Base-by-base conservation (phyloP, 2,797 vertebrate species). In the Gymnoscopelus microlampas region DNA sequence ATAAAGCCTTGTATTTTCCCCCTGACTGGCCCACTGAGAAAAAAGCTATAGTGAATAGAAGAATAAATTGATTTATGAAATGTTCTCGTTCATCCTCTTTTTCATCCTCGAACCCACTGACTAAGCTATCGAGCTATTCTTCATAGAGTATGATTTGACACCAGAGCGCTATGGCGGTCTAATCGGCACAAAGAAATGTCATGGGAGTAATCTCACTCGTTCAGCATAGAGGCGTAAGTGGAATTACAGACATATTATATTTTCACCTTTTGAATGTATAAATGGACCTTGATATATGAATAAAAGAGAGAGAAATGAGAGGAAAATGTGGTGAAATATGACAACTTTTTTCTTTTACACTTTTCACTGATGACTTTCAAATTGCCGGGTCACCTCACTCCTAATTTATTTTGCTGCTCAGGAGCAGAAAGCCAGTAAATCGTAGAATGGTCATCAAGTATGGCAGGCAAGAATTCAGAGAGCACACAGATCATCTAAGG, bases 1-100 rank as follows among this genome's bases (percentile, higher is more conserved):
- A 91, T 85, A 85, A 77, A 83, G 78, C 82, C 75, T 75, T 85
- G 74, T 82, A 77, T 83, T 82, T 90, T 82, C 84, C 62, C 79
- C 85, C 79, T 73, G 79, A 85, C 82, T 85, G 73, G 77, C 75
- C 82, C 72, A 72, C 83, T 53, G 78, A 81, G 86, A 63, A 62
- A 71, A 71, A 73, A 65, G 68, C 72, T 72, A 62, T 79, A 71
- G 54, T 80, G 87, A 91, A 85, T 88, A 79, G 80, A 63, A 82
- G 82, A 89, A 91, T 90, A 74, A 70, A 80, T 84, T 74, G 51
- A 66, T 62, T 62, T 54, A 29, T 48, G 61, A 58, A 70, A 58
- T 64, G n/a, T 68, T 19, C 57, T 23, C 48, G 13, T 47, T 53
- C 15, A 44, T 50, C n/a, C 7, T 39, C 71, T 44, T 71, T 78